Evolutionary conservation across 2,113 vertebrate genomes (phyloP), one percentile per base, ranked within the genome.

Genomic region (Hippolais icterina): DNA sequence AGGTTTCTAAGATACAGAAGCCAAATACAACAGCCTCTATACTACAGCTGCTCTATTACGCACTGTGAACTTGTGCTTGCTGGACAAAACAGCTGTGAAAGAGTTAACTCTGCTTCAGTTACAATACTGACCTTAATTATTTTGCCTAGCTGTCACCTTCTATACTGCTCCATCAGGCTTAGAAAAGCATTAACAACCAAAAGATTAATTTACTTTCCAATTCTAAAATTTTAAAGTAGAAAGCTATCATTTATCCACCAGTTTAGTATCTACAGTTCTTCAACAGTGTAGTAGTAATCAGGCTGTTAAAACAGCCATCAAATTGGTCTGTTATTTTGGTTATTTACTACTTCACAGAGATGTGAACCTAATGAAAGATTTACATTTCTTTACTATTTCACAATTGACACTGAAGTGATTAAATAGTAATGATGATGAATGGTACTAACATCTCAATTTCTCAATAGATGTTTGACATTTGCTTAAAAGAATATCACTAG

Each of bases 21-120:
- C 5, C n/a, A 60, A 77, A 46, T 31, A 65, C 10, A 29, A 60
- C 14, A 78, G 21, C 5, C 23, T 53, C 63, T 39, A 16, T 3
- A 12, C 10, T 20, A 69, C 18, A 64, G 9, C 5, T 91, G 19
- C 25, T 75, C 23, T 35, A 27, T 31, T 35, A 19, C 0, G 0
- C 7, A 9, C 10, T 44, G 33, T 33, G 4, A 77, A 29, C 37
- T 74, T 50, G 17, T 14, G 12, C 15, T 49, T 74, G 11, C 61
- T 37, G 23, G 11, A 39, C 20, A 39, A 17, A 52, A 4, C 3
- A 54, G 16, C 33, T 19, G 5, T 28, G 39, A 39, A 68, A 79
- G 68, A 56, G 37, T 35, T 79, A 57, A 37, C 8, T 56, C 44
- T 15, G 9, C 35, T 29, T 49, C 44, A 35, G 28, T 15, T 76